phyloP scores from a whole-genome alignment of 2,113 vertebrate species.

The Limnothrissa miodon region DNA sequence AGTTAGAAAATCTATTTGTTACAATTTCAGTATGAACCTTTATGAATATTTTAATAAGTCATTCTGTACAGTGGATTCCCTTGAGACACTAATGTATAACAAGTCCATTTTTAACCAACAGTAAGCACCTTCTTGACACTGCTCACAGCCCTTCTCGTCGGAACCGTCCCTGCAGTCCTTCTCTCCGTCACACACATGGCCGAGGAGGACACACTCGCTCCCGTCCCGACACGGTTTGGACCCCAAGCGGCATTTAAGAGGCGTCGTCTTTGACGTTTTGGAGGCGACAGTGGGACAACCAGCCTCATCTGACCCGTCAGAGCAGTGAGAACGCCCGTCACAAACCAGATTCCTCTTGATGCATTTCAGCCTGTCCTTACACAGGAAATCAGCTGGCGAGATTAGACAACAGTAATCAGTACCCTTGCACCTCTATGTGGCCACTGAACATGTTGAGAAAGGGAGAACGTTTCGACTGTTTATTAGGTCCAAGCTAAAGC shows the following conservation, averaged over 20 bases:
- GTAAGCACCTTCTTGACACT: constrained; percentile 68
- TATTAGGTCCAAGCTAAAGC: not conserved
- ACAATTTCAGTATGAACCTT: too few relatives aligned
- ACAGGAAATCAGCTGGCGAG: constrained; percentile 66
- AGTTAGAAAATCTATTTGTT: too few relatives aligned
- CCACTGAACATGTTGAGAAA: too few relatives aligned
- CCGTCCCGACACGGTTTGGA: constrained; percentile 67
- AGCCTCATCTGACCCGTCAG: constrained; percentile 78
- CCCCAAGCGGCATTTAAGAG: constrained; percentile 53
- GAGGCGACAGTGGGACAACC: constrained; percentile 55
- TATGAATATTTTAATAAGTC: too few relatives aligned
- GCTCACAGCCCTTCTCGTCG: constrained; percentile 73
- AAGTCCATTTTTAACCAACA: too few relatives aligned
- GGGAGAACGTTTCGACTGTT: too few relatives aligned
- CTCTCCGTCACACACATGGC: constrained; percentile 79
- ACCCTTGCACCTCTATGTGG: not conserved
- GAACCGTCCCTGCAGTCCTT: constrained; percentile 81
- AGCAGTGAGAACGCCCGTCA: constrained; percentile 75
- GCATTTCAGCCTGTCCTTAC: constrained; percentile 63
- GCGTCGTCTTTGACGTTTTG: not conserved
- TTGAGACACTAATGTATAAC: too few relatives aligned
- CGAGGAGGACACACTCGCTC: constrained; percentile 66
- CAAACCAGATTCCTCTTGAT: constrained; percentile 63
- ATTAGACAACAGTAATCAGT: not conserved
- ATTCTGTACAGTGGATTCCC: too few relatives aligned